Evolutionary conservation across 2,113 vertebrate species (phyloP), one percentile per base, ranked within the genome.

Genomic region (Paedocypris sp.): DNA sequence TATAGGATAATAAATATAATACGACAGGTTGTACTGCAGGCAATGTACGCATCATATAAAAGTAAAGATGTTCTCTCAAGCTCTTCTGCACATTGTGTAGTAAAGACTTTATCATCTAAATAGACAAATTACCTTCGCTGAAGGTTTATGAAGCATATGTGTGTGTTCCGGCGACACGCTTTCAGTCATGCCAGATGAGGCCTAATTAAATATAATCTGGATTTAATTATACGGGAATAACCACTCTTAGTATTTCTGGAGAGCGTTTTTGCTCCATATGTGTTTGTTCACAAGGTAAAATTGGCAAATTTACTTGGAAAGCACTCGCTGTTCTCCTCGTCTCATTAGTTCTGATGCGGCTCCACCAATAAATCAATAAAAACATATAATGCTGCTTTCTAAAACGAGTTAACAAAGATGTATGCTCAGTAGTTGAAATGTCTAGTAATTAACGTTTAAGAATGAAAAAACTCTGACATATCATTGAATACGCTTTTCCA

Each of bases 181-280:
- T 75, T 64, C 45, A 51, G 69, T 68, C 50, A 43, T 47, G 46
- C 53, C 41, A 66, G 69, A 68, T 54, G 71, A 74, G 56, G 73
- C 63, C 66, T 73, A 73, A 79, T 80, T 78, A 74, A 77, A 77
- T 75, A 36, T 73, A 76, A 76, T 79, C 71, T 74, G 73, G 64
- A 77, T 70, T 70, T 66, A 77, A 77, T 82, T 80, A 78, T 67
- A 79, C 60, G 48, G 66, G 76, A 77, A 79, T 71, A 71, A 75
- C 61, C 26, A 54, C 67, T 76, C 67, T 71, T 62, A 45, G 26
- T 71, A 73, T 58, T 68, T 71, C 64, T 71, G 51, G 46, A 13
- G 18, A 61, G 73, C 66, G 69, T 43, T 73, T 77, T 52, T 64
- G 52, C 59, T 20, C 62, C 58, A 60, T 60, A 33, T 65, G 66